Evolutionary conservation across 2,113 vertebrate genomes (phyloP), one percentile per base, ranked within the genome.

Genomic region (Charina bottae): DNA sequence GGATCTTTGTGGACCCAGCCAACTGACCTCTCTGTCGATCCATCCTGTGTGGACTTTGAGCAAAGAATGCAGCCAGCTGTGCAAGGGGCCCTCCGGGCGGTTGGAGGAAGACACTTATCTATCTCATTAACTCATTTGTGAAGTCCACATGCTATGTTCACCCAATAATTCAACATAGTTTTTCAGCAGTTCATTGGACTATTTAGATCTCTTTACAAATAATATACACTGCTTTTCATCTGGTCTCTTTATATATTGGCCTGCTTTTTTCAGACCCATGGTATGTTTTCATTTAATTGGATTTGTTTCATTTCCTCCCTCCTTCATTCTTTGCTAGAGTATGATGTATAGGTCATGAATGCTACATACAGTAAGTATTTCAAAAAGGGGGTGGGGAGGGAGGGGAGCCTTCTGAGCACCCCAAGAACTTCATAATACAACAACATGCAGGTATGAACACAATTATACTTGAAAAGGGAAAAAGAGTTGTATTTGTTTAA

Each of bases 401-500:
- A 72, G 83, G 92, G 89, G 64, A 90, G 83, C 83, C 59, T 95
- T 95, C 94, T 83, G 96, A 94, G 94, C 88, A 83, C 49, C 49
- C 90, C 87, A 96, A 96, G 96, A 93, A 86, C 89, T 93, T 96
- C 90, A 91, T 97, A 96, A 97, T 89, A 60, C 94, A 94, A 37
- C 87, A 93, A 89, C 87, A 93, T 2, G 10, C 89, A 91, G 49
- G 53, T 90, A 87, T 60, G 0, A 90, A 91, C 72, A 60, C 87
- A 85, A 89, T 95, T 92, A 6, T 93, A 62, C 60, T 83, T 96
- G 96, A 97, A 96, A 96, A 89, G 85, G 87, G 11, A n/a, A 94
- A 97, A 90, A 90, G 58, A 37, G 92, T 95, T 95, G 89, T 90
- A 62, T 94, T 94, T 95, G 92, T 94, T 97, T 97, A 96, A 96